phyloP scores from a whole-genome alignment of 2,888 invertebrate genomes.

The Catocala sponsa region DNA sequence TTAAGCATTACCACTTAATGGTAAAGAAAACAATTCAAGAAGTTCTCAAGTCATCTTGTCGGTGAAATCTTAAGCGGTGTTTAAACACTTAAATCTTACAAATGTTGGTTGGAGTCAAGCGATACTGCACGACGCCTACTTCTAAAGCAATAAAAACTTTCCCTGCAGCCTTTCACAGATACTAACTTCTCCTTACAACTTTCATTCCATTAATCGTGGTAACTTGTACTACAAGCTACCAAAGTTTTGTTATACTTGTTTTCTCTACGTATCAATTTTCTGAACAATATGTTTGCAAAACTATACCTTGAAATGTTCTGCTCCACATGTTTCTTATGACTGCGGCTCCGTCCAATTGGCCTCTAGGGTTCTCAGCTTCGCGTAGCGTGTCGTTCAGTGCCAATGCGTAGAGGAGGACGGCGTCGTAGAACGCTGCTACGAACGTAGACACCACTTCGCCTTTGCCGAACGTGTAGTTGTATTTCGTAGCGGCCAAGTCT shows the following conservation, averaged over 20 bases:
- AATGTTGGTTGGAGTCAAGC: neutral
- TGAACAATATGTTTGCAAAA: conserved; percentile 1
- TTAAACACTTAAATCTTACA: conserved; percentile 1
- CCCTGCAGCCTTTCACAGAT: neutral
- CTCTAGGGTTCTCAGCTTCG: conserved; percentile 76
- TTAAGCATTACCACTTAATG: neutral
- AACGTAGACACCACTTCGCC: conserved; percentile 95
- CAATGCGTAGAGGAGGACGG: conserved; percentile 96
- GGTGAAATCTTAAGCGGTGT: neutral
- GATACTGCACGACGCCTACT: conserved; percentile 3
- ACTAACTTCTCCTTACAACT: conserved; percentile 5
- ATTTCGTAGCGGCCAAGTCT: conserved; percentile 89
- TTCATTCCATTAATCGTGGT: conserved; percentile 6
- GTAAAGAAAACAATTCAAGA: neutral
- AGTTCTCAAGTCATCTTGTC: neutral
- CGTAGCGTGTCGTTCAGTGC: conserved; percentile 96
- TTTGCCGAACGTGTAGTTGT: conserved; percentile 92
- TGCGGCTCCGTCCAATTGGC: conserved; percentile 93
- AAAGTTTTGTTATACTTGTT: conserved; percentile 10
- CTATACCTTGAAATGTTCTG: conserved; percentile 92
- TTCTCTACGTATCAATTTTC: conserved; percentile 2
- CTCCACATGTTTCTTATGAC: conserved; percentile 96
- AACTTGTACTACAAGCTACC: conserved; percentile 6
- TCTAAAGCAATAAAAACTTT: conserved; percentile 14
- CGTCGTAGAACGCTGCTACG: conserved; percentile 98